phyloP scores from a whole-genome alignment of 2,797 vertebrate genomes.

The Bryconaethiops microstoma region DNA sequence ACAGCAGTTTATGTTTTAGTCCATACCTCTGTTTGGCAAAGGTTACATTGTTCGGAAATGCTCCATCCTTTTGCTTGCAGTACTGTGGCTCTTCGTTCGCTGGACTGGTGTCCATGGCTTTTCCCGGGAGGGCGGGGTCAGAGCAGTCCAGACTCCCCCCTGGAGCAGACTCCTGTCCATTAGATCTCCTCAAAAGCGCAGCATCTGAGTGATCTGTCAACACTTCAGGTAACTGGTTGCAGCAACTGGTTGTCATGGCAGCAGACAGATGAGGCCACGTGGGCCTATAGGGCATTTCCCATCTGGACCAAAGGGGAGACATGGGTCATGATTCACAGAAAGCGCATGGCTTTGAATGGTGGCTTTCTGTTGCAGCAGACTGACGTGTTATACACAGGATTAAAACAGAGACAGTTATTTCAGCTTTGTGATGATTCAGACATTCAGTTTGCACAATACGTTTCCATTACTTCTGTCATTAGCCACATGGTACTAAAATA shows the following conservation, averaged over 20 bases:
- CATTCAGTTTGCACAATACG: too few relatives aligned
- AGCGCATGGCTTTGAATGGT: not conserved
- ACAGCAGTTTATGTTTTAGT: not conserved
- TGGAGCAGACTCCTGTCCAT: constrained; percentile 68
- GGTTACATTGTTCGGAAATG: constrained; percentile 79
- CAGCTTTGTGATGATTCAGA: too few relatives aligned
- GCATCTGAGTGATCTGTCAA: constrained; percentile 74
- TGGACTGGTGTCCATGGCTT: constrained; percentile 73
- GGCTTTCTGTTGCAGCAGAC: not conserved
- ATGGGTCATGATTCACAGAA: not conserved
- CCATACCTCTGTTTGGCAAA: constrained; percentile 80
- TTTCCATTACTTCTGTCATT: too few relatives aligned
- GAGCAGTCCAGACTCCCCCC: constrained; percentile 73
- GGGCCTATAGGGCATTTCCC: constrained; percentile 73
- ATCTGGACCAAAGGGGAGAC: constrained; percentile 35
- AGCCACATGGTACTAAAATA: too few relatives aligned
- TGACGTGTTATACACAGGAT: too few relatives aligned
- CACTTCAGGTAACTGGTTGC: constrained; percentile 81
- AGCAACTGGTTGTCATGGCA: constrained; percentile 80
- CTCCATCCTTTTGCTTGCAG: constrained; percentile 83
- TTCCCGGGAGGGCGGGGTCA: constrained; percentile 67
- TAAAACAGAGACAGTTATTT: too few relatives aligned
- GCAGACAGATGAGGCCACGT: constrained; percentile 72
- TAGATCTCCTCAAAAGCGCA: constrained; percentile 53
- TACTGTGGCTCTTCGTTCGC: constrained; percentile 75